Evolutionary conservation across 2,888 invertebrate genomes (phyloP).

Genomic region (Kuschelorhynchus macadamiae): DNA sequence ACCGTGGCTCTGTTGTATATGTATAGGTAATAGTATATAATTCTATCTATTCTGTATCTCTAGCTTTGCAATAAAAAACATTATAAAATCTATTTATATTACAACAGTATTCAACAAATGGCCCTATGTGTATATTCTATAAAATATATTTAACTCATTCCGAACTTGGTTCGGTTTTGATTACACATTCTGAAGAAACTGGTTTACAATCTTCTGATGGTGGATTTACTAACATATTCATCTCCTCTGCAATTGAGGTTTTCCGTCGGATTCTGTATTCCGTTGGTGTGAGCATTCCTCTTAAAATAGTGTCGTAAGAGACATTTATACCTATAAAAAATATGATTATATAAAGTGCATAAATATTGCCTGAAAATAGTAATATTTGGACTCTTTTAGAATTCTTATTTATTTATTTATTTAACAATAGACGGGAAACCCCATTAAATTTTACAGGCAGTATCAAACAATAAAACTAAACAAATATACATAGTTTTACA

Average conservation of each 20-base stretch:
- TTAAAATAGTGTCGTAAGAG: slow-evolving; percentile 78
- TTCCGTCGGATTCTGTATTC: slow-evolving; percentile 76
- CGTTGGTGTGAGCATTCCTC: slow-evolving; percentile 81
- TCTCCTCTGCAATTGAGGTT: slow-evolving; percentile 45
- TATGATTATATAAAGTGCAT: too few relatives aligned
- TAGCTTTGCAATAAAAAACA: not conserved
- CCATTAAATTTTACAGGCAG: too few relatives aligned
- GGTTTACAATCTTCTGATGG: slow-evolving; percentile 4
- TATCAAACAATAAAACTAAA: too few relatives aligned
- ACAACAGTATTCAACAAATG: slow-evolving; percentile 20
- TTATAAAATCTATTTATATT: slow-evolving; percentile 19
- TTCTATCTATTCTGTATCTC: too few relatives aligned
- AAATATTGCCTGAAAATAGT: too few relatives aligned
- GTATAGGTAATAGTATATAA: too few relatives aligned
- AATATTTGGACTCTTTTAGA: too few relatives aligned
- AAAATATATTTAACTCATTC: slow-evolving; percentile 12
- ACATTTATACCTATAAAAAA: slow-evolving; percentile 69
- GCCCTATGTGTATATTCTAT: slow-evolving; percentile 6
- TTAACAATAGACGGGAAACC: too few relatives aligned
- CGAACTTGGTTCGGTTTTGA: slow-evolving; percentile 13
- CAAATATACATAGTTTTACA: too few relatives aligned
- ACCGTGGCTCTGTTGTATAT: too few relatives aligned
- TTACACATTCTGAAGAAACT: not conserved
- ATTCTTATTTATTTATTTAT: too few relatives aligned
- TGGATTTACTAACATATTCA: slow-evolving; percentile 40